These are phyloP conservation scores for Hipparchia semele DNA, from an alignment of 2,888 invertebrate species.

Conservation along the genomic window DNA sequence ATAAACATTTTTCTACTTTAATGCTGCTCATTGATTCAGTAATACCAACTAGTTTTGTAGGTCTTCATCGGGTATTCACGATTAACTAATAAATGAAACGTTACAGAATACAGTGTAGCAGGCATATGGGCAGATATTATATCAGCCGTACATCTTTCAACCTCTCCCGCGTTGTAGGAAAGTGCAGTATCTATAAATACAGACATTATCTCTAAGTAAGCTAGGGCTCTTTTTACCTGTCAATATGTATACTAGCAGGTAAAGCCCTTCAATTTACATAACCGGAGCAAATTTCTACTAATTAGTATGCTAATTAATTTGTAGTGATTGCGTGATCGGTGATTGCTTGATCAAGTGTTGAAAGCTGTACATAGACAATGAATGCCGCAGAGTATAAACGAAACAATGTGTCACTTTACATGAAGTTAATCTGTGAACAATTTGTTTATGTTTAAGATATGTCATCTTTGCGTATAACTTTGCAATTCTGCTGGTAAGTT, in stretches of 20 bases:
- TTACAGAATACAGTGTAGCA: too few relatives aligned
- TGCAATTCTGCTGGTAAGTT: background rate
- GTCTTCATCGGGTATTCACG: background rate
- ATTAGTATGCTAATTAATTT: slow-evolving; percentile 56
- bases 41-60: background rate
- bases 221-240: background rate
- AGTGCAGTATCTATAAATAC: too few relatives aligned
- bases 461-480: background rate
- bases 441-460: background rate
- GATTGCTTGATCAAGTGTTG: slow-evolving; percentile 43
- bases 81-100: too few relatives aligned
- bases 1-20: background rate
- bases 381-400: slow-evolving; percentile 44
- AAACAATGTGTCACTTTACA: slow-evolving; percentile 31
- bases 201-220: too few relatives aligned
- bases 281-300: slow-evolving; percentile 42
- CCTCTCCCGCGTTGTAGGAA: too few relatives aligned
- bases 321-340: slow-evolving; percentile 47
- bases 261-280: slow-evolving; percentile 28
- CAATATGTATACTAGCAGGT: background rate
- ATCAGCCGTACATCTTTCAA: too few relatives aligned
- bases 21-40: background rate
- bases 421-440: slow-evolving; percentile 31
- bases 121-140: too few relatives aligned
- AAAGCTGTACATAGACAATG: slow-evolving; percentile 47